Conservation (phyloP, 2,797 vertebrate genomes). For the Pipistrellus kuhlii region DNA sequence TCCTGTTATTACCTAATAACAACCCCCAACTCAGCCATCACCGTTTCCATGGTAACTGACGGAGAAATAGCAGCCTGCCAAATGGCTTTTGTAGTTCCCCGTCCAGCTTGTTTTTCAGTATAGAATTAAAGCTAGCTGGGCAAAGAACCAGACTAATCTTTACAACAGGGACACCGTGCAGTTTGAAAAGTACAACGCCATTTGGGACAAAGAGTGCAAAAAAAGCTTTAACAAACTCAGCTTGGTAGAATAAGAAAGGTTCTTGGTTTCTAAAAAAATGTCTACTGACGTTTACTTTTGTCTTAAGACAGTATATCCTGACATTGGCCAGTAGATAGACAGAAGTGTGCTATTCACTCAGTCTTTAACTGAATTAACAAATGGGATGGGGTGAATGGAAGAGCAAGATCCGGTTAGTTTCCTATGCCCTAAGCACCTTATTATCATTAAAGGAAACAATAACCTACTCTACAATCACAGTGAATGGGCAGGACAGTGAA, state of each 20-base stretch:
- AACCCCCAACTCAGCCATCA: slow-evolving; percentile 58
- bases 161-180: slow-evolving; percentile 22
- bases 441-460: background rate
- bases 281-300: background rate
- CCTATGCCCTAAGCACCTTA: background rate
- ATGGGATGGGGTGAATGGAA: background rate
- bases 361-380: slow-evolving; percentile 30
- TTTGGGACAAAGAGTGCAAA: background rate
- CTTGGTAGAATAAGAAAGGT: background rate
- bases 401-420: background rate
- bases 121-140: slow-evolving; percentile 76
- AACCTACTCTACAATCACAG: background rate
- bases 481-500: background rate
- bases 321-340: background rate
- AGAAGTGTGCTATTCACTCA: background rate
- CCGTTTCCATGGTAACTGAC: slow-evolving; percentile 81
- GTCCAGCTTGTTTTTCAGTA: slow-evolving; percentile 60
- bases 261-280: background rate
- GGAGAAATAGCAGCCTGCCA: slow-evolving; percentile 79
- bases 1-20: slow-evolving; percentile 80
- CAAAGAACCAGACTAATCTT: slow-evolving; percentile 60
- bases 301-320: background rate
- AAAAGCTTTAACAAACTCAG: background rate
- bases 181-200: slow-evolving; percentile 51
- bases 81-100: slow-evolving; percentile 77